phyloP scores from a whole-genome alignment of 2,113 vertebrate genomes.

The Pleuronectes platessa region DNA sequence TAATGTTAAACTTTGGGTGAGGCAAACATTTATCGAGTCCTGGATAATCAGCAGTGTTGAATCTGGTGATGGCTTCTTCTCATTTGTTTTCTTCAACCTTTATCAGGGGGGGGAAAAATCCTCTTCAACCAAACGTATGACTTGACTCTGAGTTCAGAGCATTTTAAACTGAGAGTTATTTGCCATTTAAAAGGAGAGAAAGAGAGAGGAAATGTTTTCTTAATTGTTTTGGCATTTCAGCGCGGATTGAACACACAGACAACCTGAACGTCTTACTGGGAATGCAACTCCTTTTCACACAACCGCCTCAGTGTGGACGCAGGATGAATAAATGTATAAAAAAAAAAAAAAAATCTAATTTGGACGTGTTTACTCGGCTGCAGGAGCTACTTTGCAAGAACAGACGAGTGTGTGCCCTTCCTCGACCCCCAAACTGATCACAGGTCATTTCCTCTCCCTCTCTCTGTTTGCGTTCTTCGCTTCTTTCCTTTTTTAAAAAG shows the following conservation, averaged over 20 bases:
- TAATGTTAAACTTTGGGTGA: not conserved
- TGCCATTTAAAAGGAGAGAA: not conserved
- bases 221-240: too few species aligned
- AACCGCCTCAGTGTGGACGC: not conserved
- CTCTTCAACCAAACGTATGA: not conserved
- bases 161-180: not conserved
- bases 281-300: not conserved
- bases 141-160: not conserved
- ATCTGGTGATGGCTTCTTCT: not conserved
- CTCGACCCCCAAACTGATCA: constrained; percentile 4
- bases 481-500: constrained; percentile 30
- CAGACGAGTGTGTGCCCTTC: constrained; percentile 1
- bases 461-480: constrained; percentile 11
- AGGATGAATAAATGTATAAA: not conserved
- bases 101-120: not conserved
- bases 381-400: constrained; percentile 8
- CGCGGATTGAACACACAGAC: not conserved
- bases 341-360: not conserved
- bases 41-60: not conserved
- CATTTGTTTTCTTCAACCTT: not conserved
- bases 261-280: not conserved
- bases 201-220: not conserved
- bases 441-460: constrained; percentile 13
- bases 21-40: not conserved
- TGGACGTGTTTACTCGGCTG: not conserved